A percentile compares a stretch with the other conserved stretches of the same genome.
These are phyloP conservation scores for Xyrichtys novacula DNA, from an alignment of 2,797 vertebrate genomes.

Conservation along the genomic window DNA sequence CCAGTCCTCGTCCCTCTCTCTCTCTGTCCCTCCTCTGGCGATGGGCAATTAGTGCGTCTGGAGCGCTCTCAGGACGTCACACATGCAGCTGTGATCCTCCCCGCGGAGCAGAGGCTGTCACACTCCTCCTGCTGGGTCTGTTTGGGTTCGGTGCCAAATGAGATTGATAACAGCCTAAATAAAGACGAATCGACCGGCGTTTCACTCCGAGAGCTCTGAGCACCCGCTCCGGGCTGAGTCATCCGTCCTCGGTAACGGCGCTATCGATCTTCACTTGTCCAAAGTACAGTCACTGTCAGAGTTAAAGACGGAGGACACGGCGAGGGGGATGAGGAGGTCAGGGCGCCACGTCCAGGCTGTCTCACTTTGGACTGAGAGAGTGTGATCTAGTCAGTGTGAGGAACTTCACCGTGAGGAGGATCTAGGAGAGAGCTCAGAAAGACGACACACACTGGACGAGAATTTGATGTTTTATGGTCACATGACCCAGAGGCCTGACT, in stretches of 20 bases:
- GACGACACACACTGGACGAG: too few species aligned
- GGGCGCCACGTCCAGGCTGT: constrained; percentile 16
- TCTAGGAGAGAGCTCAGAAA: neutral
- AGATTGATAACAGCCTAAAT: constrained; percentile 60
- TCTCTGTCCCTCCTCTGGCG: constrained; percentile 7
- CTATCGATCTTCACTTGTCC: constrained; percentile 38
- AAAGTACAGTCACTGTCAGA: constrained; percentile 43
- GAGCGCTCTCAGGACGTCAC: neutral
- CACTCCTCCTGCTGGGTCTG: constrained; percentile 9
- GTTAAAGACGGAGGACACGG: constrained; percentile 26
- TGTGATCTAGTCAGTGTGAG: constrained; percentile 16
- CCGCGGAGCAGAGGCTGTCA: constrained; percentile 1
- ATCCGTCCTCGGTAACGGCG: constrained; percentile 37
- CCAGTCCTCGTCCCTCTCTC: too few species aligned
- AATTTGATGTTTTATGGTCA: too few species aligned
- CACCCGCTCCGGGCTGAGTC: constrained; percentile 45
- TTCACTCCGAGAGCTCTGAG: constrained; percentile 36
- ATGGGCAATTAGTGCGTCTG: constrained; percentile 19
- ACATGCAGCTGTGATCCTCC: constrained; percentile 21
- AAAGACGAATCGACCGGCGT: constrained; percentile 45
- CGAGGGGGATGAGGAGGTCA: constrained; percentile 34
- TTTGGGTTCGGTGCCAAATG: constrained; percentile 44
- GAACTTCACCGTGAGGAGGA: constrained; percentile 17
- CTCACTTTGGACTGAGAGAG: constrained; percentile 8
- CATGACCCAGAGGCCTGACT: too few species aligned